Conservation (phyloP, 2,888 invertebrate genomes). For the Trypoxylon attenuatum region DNA sequence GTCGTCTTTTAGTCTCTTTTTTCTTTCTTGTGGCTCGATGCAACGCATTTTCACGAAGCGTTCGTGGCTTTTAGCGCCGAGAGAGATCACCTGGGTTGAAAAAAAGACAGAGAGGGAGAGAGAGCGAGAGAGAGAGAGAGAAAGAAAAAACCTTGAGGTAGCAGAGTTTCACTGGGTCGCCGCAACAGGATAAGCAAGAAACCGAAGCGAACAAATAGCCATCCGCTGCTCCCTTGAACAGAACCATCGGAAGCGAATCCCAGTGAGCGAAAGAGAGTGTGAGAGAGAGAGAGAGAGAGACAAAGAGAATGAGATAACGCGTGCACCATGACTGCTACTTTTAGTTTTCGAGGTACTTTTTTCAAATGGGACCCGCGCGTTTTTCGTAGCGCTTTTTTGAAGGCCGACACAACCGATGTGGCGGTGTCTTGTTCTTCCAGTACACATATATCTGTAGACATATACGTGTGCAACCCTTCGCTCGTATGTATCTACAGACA, state of each 20-base stretch:
- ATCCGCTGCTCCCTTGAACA: too few species aligned
- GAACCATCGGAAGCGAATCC: neutral
- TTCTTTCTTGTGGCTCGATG: too few species aligned
- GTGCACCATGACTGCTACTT: conserved; percentile 26
- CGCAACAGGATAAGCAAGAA: too few species aligned
- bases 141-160: too few species aligned
- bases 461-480: too few species aligned
- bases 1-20: too few species aligned
- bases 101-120: too few species aligned
- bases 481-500: conserved; percentile 25
- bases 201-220: too few species aligned
- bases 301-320: neutral
- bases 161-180: too few species aligned
- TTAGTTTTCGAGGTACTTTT: conserved; percentile 50
- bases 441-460: conserved; percentile 46
- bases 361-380: conserved; percentile 70
- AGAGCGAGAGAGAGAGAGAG: too few species aligned
- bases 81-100: conserved; percentile 4
- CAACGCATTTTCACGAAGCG: too few species aligned
- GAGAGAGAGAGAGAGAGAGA: neutral
- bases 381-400: conserved; percentile 56
- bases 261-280: neutral
- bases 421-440: conserved; percentile 70
- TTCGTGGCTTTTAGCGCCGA: too few species aligned
- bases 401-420: conserved; percentile 45